Base-by-base conservation (phyloP, 2,888 invertebrate genomes). In the Venusia cambrica region DNA sequence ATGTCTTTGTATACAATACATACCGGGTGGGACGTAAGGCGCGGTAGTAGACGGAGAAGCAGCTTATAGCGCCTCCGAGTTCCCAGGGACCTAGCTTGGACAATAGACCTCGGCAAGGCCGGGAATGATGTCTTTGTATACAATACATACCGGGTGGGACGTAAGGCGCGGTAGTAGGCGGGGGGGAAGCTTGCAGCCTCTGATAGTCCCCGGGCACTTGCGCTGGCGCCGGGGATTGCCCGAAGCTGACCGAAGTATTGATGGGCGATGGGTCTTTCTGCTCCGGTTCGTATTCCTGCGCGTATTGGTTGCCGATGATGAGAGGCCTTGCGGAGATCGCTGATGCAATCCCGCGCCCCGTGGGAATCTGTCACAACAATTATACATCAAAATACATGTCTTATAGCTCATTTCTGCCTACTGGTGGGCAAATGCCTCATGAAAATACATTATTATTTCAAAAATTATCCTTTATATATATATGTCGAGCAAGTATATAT, bases 231-330 rank as follows among this genome's bases (percentile, higher is more conserved):
- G 80, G 76, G 22, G n/a, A n/a, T n/a, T n/a, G n/a, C n/a, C 63
- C 70, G 44, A 54, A 62, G 51, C 49, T 65, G 12, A 38, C 37
- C 15, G 56, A 35, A 8, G 60, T 39, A 1, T 46, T 48, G 5
- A 43, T 33, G 4, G 63, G 57, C 15, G 51, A 31, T 3, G 53
- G 48, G 8, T 81, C 81, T 38, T 85, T 85, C 25, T 62, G 61
- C 11, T 78, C 78, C 38, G 89, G 79, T 37, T 87, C 87, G 37
- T 68, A 79, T 49, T 87, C 87, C 38, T 84, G 80, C 21, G 84
- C 87, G 45, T 87, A 87, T 35, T 84, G 84, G 51, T 88, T 88
- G 59, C 80, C 73, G 52, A 88, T 87, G 40, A 87, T 80, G 15
- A 88, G 72, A 0, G 84, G 78, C 31, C 78, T 84, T 2, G 26